Base-by-base conservation (phyloP, 1,140 invertebrate genomes). In the Glomeris maerens region DNA sequence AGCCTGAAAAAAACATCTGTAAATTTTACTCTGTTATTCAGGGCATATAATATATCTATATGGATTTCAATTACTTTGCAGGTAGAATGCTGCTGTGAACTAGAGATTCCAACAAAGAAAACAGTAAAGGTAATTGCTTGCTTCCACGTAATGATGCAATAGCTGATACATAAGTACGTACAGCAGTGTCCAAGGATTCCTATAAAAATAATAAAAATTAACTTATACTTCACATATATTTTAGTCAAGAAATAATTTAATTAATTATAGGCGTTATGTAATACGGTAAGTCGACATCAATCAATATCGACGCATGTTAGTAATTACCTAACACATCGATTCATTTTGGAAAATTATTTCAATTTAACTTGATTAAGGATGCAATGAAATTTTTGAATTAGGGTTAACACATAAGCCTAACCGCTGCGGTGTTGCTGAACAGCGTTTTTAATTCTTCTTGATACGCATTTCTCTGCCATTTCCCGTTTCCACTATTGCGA, bases 111-210 rank as follows among this genome's bases (percentile, higher is more conserved):
- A 91, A 64, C 1, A 89, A 62, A 4, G 70, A 72, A 50, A 90
- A 70, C 7, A 91, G 62, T 40, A 84, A 68, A 57, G 82, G 76
- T 58, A 86, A 72, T 53, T 80, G 74, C 55, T 72, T 78, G 28
- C 78, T 74, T 60, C 83, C 85, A 1, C 76, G 78, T 52, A 78
- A 75, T 14, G 72, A 72, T 13, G 81, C 77, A 4, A 84, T 76
- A 25, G 78, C 66, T 20, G 71, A 66, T 3, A 90, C 66, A 66
- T 81, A 88, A 31, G 80, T 74, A 23, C 78, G 71, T 42, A 91
- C 62, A 1, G 78, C 77, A 45, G 67, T 65, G 58, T 88, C 84
- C 52, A 83, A 75, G 42, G 78, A 74, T 53, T 90, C 83, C 27
- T 57, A 31, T 2, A 44, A 39, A 23, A 41, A 46, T 36, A 46